Conservation (phyloP, 2,797 vertebrate species). For the Enteromius afrohamiltoni region DNA sequence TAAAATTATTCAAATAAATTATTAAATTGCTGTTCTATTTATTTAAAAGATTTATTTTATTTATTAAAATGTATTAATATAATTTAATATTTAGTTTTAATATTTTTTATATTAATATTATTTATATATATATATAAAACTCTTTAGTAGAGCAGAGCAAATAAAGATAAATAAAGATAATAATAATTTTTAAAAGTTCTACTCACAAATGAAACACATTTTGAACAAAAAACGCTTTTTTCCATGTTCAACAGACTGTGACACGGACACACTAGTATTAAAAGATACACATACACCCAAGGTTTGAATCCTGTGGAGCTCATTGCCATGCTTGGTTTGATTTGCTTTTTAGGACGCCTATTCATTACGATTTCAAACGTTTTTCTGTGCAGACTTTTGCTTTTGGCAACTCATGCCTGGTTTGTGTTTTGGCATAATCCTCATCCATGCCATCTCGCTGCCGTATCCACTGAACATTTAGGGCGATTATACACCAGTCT, state of each 20-base stretch:
- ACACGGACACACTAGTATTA: not conserved
- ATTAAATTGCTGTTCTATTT: too few species aligned
- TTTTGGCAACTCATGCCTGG: constrained; percentile 18
- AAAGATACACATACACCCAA: constrained; percentile 1
- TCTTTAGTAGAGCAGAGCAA: too few species aligned
- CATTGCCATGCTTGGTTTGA: constrained; percentile 39
- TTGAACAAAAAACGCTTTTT: not conserved
- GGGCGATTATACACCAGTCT: not conserved
- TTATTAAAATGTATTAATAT: too few species aligned
- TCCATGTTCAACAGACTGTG: constrained; percentile 26
- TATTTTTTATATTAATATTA: too few species aligned
- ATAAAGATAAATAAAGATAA: too few species aligned
- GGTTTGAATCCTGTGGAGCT: constrained; percentile 18
- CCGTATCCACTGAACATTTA: constrained; percentile 31
- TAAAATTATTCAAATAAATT: too few species aligned
- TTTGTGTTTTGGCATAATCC: constrained; percentile 14
- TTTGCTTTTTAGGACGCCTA: constrained; percentile 27
- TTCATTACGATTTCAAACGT: constrained; percentile 15
- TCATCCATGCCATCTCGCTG: not conserved
- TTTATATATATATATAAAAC: too few species aligned
- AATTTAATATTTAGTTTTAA: too few species aligned
- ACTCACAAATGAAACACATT: not conserved
- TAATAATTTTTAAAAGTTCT: too few species aligned
- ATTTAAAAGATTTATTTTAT: too few species aligned
- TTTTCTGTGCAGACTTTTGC: constrained; percentile 2